Evolutionary conservation across 92 coral and sea anemone genomes (phyloP).

Genomic region (Plumapathes pennacea): DNA sequence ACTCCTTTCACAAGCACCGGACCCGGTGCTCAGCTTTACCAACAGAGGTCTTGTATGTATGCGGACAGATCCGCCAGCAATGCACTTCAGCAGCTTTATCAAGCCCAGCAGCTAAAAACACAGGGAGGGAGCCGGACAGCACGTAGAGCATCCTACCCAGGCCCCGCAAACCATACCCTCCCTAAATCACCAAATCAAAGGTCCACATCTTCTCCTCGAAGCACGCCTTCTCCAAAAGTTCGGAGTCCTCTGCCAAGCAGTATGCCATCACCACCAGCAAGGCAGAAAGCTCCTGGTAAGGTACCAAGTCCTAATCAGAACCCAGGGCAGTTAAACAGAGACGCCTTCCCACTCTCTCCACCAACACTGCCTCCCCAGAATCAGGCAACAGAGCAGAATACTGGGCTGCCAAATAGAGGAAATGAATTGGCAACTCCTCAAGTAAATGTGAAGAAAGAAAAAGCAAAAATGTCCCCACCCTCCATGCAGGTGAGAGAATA

Average conservation of each 20-base stretch:
- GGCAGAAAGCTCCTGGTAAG: too few species aligned
- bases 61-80: conserved; percentile 44
- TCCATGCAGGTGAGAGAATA: too few species aligned
- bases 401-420: too few species aligned
- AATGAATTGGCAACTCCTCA: too few species aligned
- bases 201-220: conserved; percentile 23
- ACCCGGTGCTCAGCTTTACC: conserved; percentile 16
- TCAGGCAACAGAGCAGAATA: conserved; percentile 6
- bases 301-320: background rate
- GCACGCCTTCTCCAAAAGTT: conserved; percentile 16
- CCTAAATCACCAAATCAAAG: conserved; percentile 20
- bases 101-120: conserved; percentile 36
- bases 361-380: too few species aligned
- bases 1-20: conserved; percentile 10
- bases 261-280: background rate
- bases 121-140: conserved; percentile 3
- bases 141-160: conserved; percentile 63
- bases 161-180: conserved; percentile 31
- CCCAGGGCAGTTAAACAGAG: background rate
- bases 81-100: conserved; percentile 51
- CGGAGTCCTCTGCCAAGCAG: conserved; percentile 10
- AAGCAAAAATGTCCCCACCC: too few species aligned
- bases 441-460: too few species aligned
- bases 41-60: conserved; percentile 73
- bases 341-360: background rate